Conservation (phyloP, 2,888 invertebrate species). For the Stenodera caucasica region DNA sequence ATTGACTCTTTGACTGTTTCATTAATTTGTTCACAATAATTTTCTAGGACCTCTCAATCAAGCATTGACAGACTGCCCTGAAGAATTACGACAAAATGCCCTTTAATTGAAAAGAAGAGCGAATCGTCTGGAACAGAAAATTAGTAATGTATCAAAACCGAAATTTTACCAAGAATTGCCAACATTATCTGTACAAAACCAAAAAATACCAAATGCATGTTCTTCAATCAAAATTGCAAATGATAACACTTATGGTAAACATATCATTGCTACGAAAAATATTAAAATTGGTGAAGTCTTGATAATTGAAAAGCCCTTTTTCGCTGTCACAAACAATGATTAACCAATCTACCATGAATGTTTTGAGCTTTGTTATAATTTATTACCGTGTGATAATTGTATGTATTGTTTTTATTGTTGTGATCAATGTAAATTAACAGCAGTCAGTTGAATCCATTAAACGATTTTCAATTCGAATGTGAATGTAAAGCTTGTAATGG, state of each 20-base stretch:
- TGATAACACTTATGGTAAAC: conserved; percentile 65
- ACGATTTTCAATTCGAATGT: no score
- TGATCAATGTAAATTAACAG: conserved; percentile 62
- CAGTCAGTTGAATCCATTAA: conserved; percentile 41
- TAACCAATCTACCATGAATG: conserved; percentile 70
- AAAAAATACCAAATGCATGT: no score
- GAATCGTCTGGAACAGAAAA: conserved; percentile 13
- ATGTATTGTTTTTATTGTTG: conserved; percentile 67
- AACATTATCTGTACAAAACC: not conserved
- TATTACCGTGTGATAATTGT: conserved; percentile 66
- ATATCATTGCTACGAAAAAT: conserved; percentile 66
- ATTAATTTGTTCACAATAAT: no score
- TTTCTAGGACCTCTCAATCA: no score
- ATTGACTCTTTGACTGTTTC: no score
- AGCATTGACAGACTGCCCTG: no score
- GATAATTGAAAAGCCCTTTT: conserved; percentile 74
- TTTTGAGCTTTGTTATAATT: conserved; percentile 59
- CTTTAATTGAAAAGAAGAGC: conserved; percentile 54
- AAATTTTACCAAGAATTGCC: not conserved
- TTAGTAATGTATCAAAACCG: not conserved
- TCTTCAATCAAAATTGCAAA: conserved; percentile 59
- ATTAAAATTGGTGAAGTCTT: conserved; percentile 74
- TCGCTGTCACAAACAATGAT: conserved; percentile 56
- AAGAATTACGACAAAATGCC: conserved; percentile 36
- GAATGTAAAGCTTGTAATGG: no score